Conservation (phyloP, 2,888 invertebrate species). For the Sarcophaga variegata region DNA sequence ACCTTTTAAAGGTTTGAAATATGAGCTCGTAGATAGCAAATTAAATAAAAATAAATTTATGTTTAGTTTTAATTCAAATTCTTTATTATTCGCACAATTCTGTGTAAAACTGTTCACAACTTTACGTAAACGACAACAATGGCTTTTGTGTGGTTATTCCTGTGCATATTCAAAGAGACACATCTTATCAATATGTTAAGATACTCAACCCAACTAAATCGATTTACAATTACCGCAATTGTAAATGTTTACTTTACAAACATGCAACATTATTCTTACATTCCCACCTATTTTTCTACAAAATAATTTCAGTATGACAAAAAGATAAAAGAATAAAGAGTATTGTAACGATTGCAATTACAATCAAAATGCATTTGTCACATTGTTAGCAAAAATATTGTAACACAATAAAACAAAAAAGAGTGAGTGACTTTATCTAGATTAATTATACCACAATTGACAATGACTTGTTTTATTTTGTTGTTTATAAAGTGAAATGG, state of each 20-base stretch:
- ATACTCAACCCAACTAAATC: not conserved
- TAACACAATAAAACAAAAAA: not conserved
- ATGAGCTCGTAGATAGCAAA: no score
- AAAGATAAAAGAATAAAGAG: no score
- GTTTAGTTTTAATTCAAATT: no score
- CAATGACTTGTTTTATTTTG: conserved; percentile 39
- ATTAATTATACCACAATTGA: conserved; percentile 59
- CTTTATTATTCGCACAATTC: no score
- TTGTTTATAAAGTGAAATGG: not conserved
- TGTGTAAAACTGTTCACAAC: no score
- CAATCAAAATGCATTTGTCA: conserved; percentile 41
- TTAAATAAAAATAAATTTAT: no score
- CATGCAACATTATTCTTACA: not conserved
- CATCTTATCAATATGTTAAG: not conserved
- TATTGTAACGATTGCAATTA: no score
- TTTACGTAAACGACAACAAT: no score
- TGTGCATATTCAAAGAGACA: no score
- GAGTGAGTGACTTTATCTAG: conserved; percentile 41
- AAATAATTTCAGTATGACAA: no score
- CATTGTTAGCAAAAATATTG: conserved; percentile 35
- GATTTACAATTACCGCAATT: conserved; percentile 58
- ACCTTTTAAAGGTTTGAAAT: no score
- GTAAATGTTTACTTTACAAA: conserved; percentile 16
- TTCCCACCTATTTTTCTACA: not conserved
- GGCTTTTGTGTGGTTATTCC: no score